phyloP scores from a whole-genome alignment of 1,140 invertebrate genomes.

The Tetramorium simillimum region DNA sequence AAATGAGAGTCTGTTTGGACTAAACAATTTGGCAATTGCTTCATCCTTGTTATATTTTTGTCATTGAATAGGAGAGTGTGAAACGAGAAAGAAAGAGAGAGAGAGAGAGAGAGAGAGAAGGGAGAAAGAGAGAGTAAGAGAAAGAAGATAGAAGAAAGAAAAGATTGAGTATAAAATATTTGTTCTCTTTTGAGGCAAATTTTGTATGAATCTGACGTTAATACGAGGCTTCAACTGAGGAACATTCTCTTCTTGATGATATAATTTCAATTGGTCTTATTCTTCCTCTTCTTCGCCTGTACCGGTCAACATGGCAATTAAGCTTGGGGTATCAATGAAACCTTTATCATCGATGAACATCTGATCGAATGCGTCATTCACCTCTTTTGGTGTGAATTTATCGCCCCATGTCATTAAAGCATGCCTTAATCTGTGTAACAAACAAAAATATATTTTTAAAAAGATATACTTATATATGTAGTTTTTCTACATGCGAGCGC shows the following conservation, averaged over 20 bases:
- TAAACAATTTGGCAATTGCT: background rate
- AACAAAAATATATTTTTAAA: background rate
- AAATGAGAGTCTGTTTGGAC: background rate
- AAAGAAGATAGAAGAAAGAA: background rate
- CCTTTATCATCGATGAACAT: conserved; percentile 97
- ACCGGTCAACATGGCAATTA: conserved; percentile 95
- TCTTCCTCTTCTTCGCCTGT: conserved; percentile 91
- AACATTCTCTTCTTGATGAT: conserved; percentile 51
- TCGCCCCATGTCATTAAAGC: conserved; percentile 98
- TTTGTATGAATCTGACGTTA: conserved; percentile 36
- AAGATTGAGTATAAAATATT: conserved; percentile 18
- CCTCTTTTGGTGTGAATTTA: conserved; percentile 96
- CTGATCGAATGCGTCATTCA: conserved; percentile 97
- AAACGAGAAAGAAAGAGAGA: background rate
- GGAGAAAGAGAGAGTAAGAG: background rate
- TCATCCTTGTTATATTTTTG: conserved; percentile 12
- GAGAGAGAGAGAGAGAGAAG: background rate
- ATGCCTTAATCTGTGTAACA: conserved; percentile 92
- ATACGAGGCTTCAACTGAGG: conserved; percentile 61
- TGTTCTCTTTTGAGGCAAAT: conserved; percentile 45
- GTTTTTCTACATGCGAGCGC: too few species aligned
- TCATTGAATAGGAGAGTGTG: background rate
- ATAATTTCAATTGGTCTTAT: conserved; percentile 30
- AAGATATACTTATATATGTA: background rate
- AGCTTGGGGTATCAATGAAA: conserved; percentile 95